Percentiles rank a stretch among this genome's conserved stretches.
Conservation (phyloP, 2,797 vertebrate genomes). For the Sebastes cheni region DNA sequence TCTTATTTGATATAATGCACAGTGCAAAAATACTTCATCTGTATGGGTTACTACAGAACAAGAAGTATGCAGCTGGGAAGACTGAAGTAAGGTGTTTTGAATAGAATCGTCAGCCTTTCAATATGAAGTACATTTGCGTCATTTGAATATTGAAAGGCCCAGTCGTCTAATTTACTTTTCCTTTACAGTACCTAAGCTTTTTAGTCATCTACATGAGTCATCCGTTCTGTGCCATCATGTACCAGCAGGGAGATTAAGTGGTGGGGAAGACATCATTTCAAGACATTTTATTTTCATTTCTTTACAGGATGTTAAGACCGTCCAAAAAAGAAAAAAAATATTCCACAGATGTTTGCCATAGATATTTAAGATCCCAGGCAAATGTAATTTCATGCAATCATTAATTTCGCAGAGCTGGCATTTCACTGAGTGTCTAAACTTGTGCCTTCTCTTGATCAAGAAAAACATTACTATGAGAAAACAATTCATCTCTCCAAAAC, state of each 20-base stretch:
- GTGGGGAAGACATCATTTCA: not conserved
- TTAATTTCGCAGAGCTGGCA: not conserved
- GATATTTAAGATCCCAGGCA: not conserved
- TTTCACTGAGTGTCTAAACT: not conserved
- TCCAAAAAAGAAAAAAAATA: not conserved
- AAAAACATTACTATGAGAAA: not conserved
- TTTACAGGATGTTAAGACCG: not conserved
- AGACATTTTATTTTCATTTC: not conserved
- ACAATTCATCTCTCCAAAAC: not conserved
- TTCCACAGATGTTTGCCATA: not conserved
- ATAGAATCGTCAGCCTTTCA: not conserved
- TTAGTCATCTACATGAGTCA: constrained; percentile 34
- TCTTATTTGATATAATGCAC: not conserved
- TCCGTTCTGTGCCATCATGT: constrained; percentile 10
- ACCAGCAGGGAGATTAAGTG: constrained; percentile 2
- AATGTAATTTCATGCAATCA: not conserved
- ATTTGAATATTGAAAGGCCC: constrained; percentile 5
- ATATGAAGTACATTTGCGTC: not conserved
- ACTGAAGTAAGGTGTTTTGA: not conserved
- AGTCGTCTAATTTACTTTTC: constrained; percentile 2
- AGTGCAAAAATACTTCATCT: not conserved
- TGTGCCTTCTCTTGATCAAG: not conserved
- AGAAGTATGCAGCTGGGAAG: not conserved
- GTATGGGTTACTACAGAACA: not conserved
- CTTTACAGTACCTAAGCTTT: constrained; percentile 27